Evolutionary conservation across 2,888 invertebrate species (phyloP).

Genomic region (Empis livida): DNA sequence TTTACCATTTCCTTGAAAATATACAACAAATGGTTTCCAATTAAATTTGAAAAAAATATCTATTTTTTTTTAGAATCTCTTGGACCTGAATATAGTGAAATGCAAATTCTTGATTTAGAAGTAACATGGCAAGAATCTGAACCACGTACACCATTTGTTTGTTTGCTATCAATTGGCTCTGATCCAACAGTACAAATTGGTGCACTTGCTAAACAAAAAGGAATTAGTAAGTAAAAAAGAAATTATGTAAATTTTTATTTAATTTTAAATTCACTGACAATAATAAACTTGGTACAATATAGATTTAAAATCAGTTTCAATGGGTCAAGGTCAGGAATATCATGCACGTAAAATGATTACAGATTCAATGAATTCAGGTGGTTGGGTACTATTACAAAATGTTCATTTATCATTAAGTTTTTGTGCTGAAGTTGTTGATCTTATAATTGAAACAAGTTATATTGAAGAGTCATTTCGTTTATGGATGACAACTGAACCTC

Average conservation of each 20-base stretch:
- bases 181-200: slow-evolving; percentile 95
- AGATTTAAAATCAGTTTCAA: slow-evolving; percentile 78
- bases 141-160: slow-evolving; percentile 76
- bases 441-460: slow-evolving; percentile 70
- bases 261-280: not conserved
- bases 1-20: too few relatives aligned
- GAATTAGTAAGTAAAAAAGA: slow-evolving; percentile 53
- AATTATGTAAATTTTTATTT: not conserved
- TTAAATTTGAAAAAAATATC: not conserved
- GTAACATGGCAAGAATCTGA: slow-evolving; percentile 82
- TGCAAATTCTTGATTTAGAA: slow-evolving; percentile 83
- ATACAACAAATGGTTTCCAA: too few relatives aligned
- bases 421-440: slow-evolving; percentile 84
- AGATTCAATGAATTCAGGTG: slow-evolving; percentile 66
- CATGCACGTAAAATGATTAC: slow-evolving; percentile 73
- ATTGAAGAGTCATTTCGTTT: slow-evolving; percentile 74
- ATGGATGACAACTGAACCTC: slow-evolving; percentile 93
- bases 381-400: slow-evolving; percentile 92
- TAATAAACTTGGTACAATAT: too few relatives aligned
- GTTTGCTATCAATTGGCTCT: slow-evolving; percentile 87
- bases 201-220: slow-evolving; percentile 70
- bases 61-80: slow-evolving; percentile 53
- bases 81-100: slow-evolving; percentile 80
- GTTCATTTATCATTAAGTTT: slow-evolving; percentile 92
- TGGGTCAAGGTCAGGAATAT: slow-evolving; percentile 93